Conservation (phyloP, 2,888 invertebrate genomes). For the Physocephala rufipes region DNA sequence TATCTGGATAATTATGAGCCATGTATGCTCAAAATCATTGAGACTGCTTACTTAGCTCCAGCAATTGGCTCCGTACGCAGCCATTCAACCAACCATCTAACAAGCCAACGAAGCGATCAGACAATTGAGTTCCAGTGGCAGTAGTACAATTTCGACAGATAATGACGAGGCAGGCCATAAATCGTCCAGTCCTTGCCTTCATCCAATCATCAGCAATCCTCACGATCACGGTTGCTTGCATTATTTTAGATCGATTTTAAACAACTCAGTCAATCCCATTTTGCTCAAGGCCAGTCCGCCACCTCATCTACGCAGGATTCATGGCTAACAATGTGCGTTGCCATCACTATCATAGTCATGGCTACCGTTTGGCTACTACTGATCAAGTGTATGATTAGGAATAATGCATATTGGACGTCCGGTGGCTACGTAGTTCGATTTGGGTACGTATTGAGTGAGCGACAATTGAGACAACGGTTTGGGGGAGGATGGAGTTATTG, state of each 20-base stretch:
- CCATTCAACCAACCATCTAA: too few relatives aligned
- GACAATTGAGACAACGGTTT: neutral
- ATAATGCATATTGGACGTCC: neutral
- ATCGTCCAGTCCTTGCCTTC: neutral
- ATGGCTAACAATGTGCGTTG: neutral
- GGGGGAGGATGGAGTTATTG: too few relatives aligned
- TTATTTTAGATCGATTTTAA: constrained; percentile 21
- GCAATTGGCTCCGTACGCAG: too few relatives aligned
- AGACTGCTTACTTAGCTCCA: too few relatives aligned
- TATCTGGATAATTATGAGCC: neutral
- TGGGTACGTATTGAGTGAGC: neutral
- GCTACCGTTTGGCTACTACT: neutral
- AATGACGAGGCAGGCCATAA: too few relatives aligned
- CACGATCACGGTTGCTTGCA: neutral
- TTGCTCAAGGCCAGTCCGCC: neutral
- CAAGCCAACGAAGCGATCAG: too few relatives aligned
- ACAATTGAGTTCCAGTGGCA: too few relatives aligned
- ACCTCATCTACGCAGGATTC: neutral
- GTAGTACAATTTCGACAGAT: too few relatives aligned
- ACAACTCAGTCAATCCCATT: constrained; percentile 28
- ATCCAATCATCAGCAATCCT: neutral
- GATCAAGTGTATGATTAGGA: neutral
- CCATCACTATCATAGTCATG: too few relatives aligned
- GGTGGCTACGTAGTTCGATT: neutral
- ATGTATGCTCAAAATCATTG: constrained; percentile 6